Evolutionary conservation across 2,797 vertebrate genomes (phyloP).

Genomic region (Sparidentex hasta): DNA sequence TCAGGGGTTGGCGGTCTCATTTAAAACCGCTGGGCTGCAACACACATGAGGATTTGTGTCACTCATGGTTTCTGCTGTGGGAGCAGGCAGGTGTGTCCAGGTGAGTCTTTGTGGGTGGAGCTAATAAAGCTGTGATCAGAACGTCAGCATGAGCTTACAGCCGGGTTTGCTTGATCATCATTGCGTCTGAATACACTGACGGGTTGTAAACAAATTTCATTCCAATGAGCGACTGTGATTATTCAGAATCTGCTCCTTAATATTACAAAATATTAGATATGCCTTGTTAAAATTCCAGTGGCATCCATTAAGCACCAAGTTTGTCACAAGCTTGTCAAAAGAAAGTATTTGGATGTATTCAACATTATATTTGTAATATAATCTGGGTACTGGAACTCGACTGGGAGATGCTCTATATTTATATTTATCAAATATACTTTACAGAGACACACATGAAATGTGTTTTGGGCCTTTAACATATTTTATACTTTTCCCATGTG

Average conservation of each 20-base stretch:
- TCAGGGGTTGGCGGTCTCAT: too few relatives aligned
- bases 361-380: neutral
- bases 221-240: neutral
- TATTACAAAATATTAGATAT: slow-evolving; percentile 8
- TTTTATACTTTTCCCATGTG: neutral
- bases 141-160: neutral
- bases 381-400: slow-evolving; percentile 1
- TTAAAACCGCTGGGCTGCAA: neutral
- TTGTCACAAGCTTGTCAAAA: neutral
- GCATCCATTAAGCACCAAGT: slow-evolving; percentile 29
- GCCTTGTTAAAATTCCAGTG: slow-evolving; percentile 27
- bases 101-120: neutral
- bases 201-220: slow-evolving; percentile 3
- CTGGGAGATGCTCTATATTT: neutral
- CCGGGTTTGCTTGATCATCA: neutral
- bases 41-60: neutral
- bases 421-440: slow-evolving; percentile 23
- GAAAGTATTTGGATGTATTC: neutral
- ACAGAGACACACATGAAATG: neutral
- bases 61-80: slow-evolving; percentile 14
- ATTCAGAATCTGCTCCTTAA: neutral
- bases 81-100: neutral
- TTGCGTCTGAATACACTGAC: slow-evolving; percentile 8
- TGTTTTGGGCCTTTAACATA: slow-evolving; percentile 14
- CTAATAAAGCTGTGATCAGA: neutral